A percentile compares a stretch with the other conserved stretches of the same genome.
Conservation (phyloP, 2,113 vertebrate species). For the Catharus bicknelli region DNA sequence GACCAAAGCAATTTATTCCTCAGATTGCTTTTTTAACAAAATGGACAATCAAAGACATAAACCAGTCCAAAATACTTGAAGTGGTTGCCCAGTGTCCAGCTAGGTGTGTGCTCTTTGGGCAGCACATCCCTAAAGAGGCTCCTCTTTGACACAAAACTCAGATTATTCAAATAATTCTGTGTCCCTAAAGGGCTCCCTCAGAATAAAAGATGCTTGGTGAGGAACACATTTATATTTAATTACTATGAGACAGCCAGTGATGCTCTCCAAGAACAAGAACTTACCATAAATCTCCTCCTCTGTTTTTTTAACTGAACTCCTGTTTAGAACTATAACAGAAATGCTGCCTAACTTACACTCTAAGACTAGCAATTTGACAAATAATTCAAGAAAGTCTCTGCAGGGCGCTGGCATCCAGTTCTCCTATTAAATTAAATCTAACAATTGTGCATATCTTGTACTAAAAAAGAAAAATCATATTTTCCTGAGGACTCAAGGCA, state of each 20-base stretch:
- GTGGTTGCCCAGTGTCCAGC: background rate
- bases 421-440: background rate
- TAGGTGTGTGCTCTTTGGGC: background rate
- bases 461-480: background rate
- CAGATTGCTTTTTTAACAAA: slow-evolving; percentile 43
- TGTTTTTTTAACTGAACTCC: background rate
- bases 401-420: background rate
- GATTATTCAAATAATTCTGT: background rate
- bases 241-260: background rate
- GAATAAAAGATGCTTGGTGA: background rate
- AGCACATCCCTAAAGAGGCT: background rate
- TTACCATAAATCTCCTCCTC: background rate
- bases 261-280: background rate
- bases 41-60: slow-evolving; percentile 23
- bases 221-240: background rate
- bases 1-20: slow-evolving; percentile 48
- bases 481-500: background rate
- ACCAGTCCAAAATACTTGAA: background rate
- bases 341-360: background rate
- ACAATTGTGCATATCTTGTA: background rate
- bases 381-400: background rate
- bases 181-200: background rate
- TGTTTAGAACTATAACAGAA: background rate
- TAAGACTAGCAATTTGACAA: background rate
- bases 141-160: background rate